Percentiles rank a stretch among this genome's conserved stretches.
These are phyloP conservation scores for Fissipunctia ypsillon DNA, from an alignment of 2,888 invertebrate genomes.

Conservation along the genomic window DNA sequence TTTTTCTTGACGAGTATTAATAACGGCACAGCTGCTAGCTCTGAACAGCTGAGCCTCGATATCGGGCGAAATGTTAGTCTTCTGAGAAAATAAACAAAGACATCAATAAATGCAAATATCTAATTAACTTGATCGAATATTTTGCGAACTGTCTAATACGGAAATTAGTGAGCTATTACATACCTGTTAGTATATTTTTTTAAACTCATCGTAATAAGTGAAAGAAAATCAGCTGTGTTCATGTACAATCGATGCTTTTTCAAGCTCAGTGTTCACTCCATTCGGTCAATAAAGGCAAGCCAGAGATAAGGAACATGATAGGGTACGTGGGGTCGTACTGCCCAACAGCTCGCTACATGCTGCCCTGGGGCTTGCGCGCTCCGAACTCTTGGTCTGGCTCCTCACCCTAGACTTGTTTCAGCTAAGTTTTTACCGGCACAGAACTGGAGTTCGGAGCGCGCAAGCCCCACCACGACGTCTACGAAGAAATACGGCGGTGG, in stretches of 20 bases:
- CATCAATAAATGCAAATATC: slow-evolving; percentile 44
- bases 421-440: too few species aligned
- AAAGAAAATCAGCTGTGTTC: background rate
- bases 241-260: background rate
- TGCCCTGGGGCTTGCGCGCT: too few species aligned
- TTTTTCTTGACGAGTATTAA: slow-evolving; percentile 52
- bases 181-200: background rate
- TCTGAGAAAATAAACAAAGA: slow-evolving; percentile 44
- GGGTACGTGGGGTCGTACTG: too few species aligned
- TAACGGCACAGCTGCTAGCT: slow-evolving; percentile 48
- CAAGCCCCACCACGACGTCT: too few species aligned
- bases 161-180: background rate
- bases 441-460: too few species aligned
- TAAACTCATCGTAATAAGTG: background rate
- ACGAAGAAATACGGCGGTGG: too few species aligned
- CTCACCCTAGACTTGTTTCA: too few species aligned
- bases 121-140: slow-evolving; percentile 26
- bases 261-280: too few species aligned
- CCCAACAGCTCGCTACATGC: too few species aligned
- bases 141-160: background rate
- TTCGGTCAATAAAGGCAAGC: too few species aligned
- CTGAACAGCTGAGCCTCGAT: slow-evolving; percentile 25
- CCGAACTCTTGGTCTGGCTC: too few species aligned
- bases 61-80: slow-evolving; percentile 22
- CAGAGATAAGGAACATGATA: too few species aligned